Conservation (phyloP, 2,113 vertebrate genomes). For the Cyprinus carpio region DNA sequence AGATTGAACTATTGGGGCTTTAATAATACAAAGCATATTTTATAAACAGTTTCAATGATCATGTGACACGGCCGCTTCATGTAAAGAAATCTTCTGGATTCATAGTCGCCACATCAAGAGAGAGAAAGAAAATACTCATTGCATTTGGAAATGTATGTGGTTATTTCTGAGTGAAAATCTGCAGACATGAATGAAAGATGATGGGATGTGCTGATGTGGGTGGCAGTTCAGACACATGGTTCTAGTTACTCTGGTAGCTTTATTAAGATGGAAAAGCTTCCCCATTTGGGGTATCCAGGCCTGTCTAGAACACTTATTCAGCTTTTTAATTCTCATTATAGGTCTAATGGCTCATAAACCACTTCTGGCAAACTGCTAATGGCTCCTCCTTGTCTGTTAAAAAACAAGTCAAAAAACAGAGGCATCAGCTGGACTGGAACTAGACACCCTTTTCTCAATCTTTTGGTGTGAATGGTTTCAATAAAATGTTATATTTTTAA, state of each 20-base stretch:
- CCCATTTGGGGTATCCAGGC: neutral
- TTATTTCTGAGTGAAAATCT: constrained; percentile 12
- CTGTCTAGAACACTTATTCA: neutral
- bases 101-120: neutral
- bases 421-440: neutral
- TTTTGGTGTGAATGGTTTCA: neutral
- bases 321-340: constrained; percentile 7
- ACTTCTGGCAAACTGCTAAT: neutral
- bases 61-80: neutral
- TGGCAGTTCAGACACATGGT: constrained; percentile 6
- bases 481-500: neutral
- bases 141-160: neutral
- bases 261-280: neutral
- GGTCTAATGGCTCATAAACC: constrained; percentile 10
- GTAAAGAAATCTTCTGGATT: neutral
- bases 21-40: neutral
- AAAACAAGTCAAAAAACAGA: too few species aligned
- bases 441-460: neutral
- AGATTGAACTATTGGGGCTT: neutral
- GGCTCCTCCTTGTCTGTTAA: neutral
- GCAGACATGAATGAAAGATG: neutral
- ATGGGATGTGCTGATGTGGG: neutral
- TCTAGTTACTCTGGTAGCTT: constrained; percentile 10
- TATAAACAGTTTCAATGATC: neutral
- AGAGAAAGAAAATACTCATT: neutral